Evolutionary conservation across 2,888 invertebrate species (phyloP), one percentile per base, ranked within the genome.

Genomic region (Stramonita haemastoma): DNA sequence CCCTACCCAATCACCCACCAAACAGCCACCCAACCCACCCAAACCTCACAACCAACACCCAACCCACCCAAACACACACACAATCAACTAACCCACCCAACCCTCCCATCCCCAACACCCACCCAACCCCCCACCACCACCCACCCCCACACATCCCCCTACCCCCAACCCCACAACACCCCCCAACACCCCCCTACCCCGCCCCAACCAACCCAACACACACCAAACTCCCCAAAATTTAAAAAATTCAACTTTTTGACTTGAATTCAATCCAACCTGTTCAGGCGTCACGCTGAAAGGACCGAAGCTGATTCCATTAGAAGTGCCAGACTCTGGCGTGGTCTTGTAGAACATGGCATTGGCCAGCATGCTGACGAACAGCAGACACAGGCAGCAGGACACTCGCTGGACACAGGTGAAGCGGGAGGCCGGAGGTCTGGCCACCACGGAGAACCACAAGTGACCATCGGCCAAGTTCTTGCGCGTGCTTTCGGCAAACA

Each of bases 371-470:
- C 96, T 96, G 22, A 96, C 94, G 91, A 95, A 96, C 34, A 97
- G 95, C 90, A 97, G 94, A 81, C 96, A 95, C 88, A 97, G 95
- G 91, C 96, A 96, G 91, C 96, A 96, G 26, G 96, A 96, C 13
- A 96, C 96, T 22, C 97, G 94, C 93, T 91, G 91, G 17, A 95
- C 91, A 19, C 96, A 93, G 0, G 96, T 96, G 93, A 96, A 97
- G 34, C 96, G 94, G 87, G 96, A 96, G 86, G 96, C 94, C 0
- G 96, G 96, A 8, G 96, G 96, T 34, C 97, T 94, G 66, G 96
- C 95, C 90, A 97, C 96, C 15, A 97, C 96, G 0, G 96, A 96
- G 93, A 97, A 96, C 97, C 97, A 97, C 84, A 97, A 93, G 93
- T 97, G 97, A 8, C 96, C 96, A 91, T 97, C 97, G 26, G 95